phyloP scores from a whole-genome alignment of 2,797 vertebrate genomes.

The Acipenser ruthenus region DNA sequence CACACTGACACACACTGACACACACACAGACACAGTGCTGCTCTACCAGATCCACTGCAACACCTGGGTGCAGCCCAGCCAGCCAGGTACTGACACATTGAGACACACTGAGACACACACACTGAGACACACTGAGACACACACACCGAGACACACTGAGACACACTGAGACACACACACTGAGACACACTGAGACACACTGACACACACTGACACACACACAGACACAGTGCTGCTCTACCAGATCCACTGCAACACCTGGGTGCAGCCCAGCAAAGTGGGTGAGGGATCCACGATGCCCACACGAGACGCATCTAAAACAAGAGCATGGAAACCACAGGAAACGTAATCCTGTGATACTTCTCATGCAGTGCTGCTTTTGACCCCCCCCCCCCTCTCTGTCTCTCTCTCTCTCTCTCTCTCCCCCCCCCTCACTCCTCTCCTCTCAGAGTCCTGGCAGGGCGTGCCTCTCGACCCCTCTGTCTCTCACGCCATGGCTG shows the following conservation, averaged over 20 bases:
- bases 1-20: too few species aligned
- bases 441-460: conserved; percentile 46
- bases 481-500: conserved; percentile 71
- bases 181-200: too few species aligned
- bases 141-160: too few species aligned
- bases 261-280: conserved; percentile 58
- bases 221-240: conserved; percentile 63
- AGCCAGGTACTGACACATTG: conserved; percentile 46
- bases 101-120: too few species aligned
- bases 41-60: conserved; percentile 91
- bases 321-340: too few species aligned
- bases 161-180: too few species aligned
- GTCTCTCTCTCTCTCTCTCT: too few species aligned
- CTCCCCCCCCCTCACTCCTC: background rate
- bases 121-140: too few species aligned
- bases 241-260: conserved; percentile 87
- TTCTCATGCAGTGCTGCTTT: background rate
- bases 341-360: too few species aligned
- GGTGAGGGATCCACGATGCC: conserved; percentile 53
- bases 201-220: too few species aligned
- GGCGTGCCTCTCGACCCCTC: conserved; percentile 75
- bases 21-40: conserved; percentile 45
- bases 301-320: too few species aligned
- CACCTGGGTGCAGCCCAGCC: conserved; percentile 69
- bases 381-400: too few species aligned